Evolutionary conservation across 2,113 vertebrate species (phyloP).

Genomic region (Ancistrus triradiatus): DNA sequence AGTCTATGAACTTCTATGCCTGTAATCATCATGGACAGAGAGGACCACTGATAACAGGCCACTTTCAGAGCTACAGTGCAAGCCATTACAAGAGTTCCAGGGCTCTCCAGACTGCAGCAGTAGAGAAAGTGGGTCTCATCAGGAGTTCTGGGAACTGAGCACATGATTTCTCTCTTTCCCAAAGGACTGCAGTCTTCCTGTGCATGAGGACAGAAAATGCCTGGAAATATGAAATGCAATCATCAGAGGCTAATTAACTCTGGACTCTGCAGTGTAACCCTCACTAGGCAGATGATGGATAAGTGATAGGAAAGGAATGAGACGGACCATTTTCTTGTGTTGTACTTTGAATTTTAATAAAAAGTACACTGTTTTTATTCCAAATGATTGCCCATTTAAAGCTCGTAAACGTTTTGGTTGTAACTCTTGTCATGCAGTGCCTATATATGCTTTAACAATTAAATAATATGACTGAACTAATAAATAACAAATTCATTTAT

Average conservation of each 20-base stretch:
- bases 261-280: not conserved
- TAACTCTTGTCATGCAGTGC: too few relatives aligned
- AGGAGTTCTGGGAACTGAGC: constrained; percentile 1
- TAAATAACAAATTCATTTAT: too few relatives aligned
- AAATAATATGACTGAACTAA: too few relatives aligned
- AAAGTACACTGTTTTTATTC: too few relatives aligned
- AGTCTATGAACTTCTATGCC: not conserved
- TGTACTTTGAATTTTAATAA: too few relatives aligned
- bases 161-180: constrained; percentile 14
- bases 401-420: too few relatives aligned
- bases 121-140: constrained; percentile 27
- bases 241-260: constrained; percentile 19
- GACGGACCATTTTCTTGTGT: too few relatives aligned
- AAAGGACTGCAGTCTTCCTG: not conserved
- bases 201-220: not conserved
- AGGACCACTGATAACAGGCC: not conserved
- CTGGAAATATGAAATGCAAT: constrained; percentile 18
- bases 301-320: constrained; percentile 29
- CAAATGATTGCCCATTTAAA: too few relatives aligned
- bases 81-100: not conserved
- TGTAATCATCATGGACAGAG: not conserved
- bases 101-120: constrained; percentile 7
- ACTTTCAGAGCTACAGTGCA: constrained; percentile 6
- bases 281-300: not conserved
- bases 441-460: too few relatives aligned